Base-by-base conservation (phyloP, 2,888 invertebrate genomes). In the Corbicula japonica region DNA sequence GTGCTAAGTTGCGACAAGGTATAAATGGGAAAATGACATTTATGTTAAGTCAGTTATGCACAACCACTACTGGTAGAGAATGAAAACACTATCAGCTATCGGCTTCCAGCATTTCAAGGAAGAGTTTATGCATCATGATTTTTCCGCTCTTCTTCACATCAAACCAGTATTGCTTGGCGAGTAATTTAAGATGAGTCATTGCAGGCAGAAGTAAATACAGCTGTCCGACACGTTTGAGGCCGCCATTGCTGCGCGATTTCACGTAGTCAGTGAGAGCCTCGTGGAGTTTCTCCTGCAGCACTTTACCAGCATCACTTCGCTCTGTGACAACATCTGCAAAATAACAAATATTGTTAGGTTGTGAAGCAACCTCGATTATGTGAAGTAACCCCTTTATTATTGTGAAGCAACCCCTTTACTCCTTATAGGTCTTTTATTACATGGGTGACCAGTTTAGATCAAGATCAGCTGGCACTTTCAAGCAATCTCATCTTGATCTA, bases 111-210 rank as follows among this genome's bases (percentile, higher is more conserved):
- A 98, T 98, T 95, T 98, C 98, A 60, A 98, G 95, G 94, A 99
- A 98, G 68, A 99, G 95, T 94, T 98, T 98, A 95, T 98, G 98
- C 97, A 99, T 97, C 87, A 96, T 96, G 77, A 97, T 97, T 92
- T 97, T 96, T 5, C 97, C 97, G 85, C 97, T 97, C 91, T 97
- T 96, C 91, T 97, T 97, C 63, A 98, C 96, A 87, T 95, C 95
- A 52, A 96, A 95, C 99, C 99, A 99, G 94, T 97, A 98, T 89
- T 96, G 96, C 63, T 98, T 95, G 87, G 98, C 96, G 60, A 97
- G 96, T 80, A 96, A 96, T 94, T 98, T 98, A 1, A 97, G 97
- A 94, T 98, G 98, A 82, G 98, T 95, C 83, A 99, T 94, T 61
- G 97, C 96, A 10, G 98, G 98, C 94, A 98, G 94, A 91, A 97